These are phyloP conservation scores for Cheilosia impressa DNA, from an alignment of 2,888 invertebrate genomes.

Conservation along the genomic window DNA sequence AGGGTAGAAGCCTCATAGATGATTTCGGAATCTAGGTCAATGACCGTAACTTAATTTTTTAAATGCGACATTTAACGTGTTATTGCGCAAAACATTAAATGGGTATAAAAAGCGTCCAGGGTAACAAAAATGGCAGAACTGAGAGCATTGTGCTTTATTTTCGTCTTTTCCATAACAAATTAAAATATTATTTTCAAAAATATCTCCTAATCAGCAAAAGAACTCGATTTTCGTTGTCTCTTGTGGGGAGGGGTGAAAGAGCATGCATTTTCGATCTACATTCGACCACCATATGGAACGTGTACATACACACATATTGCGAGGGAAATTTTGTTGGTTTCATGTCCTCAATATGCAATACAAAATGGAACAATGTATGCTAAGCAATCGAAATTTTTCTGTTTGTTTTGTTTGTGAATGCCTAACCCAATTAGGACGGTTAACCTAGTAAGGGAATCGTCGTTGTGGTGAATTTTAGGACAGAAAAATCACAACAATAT, in stretches of 20 bases:
- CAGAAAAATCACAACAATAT: no score
- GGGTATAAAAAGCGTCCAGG: background rate
- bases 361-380: background rate
- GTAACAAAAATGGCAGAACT: background rate
- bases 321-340: background rate
- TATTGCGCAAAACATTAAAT: conserved; percentile 63
- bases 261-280: background rate
- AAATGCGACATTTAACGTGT: conserved; percentile 70
- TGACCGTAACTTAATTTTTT: conserved; percentile 78
- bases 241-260: background rate
- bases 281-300: conserved; percentile 34
- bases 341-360: conserved; percentile 24
- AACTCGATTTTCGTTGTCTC: background rate
- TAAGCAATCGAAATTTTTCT: conserved; percentile 18
- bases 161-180: background rate
- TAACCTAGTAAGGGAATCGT: conserved; percentile 21
- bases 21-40: conserved; percentile 79
- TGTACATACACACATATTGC: background rate
- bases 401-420: conserved; percentile 2
- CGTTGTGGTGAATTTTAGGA: background rate
- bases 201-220: conserved; percentile 20
- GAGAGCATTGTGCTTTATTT: conserved; percentile 31
- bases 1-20: conserved; percentile 50
- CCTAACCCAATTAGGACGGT: conserved; percentile 27
- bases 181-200: background rate